These are phyloP conservation scores for Eueides isabella DNA, from an alignment of 1,140 invertebrate species.

Conservation along the genomic window DNA sequence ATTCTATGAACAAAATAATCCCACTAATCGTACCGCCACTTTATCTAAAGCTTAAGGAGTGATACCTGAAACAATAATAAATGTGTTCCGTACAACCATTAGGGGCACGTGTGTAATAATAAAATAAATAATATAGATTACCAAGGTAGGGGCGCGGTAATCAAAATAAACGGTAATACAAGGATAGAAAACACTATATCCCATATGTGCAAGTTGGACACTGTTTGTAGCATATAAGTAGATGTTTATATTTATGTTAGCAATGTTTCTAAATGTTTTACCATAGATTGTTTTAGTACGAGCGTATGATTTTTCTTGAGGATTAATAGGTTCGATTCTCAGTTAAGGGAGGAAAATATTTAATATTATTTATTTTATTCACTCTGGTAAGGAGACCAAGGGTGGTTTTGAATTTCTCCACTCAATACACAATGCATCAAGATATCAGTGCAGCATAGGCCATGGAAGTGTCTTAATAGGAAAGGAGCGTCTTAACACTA, in stretches of 20 bases:
- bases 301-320: too few relatives aligned
- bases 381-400: too few relatives aligned
- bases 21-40: background rate
- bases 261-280: background rate
- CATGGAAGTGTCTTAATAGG: too few relatives aligned
- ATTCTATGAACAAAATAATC: too few relatives aligned
- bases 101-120: slow-evolving; percentile 2
- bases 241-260: background rate
- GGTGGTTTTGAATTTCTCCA: too few relatives aligned
- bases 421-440: too few relatives aligned
- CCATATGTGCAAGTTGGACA: background rate
- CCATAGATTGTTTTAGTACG: background rate
- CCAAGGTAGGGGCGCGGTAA: background rate
- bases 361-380: too few relatives aligned
- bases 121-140: slow-evolving; percentile 13
- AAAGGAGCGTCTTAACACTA: too few relatives aligned
- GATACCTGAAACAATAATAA: slow-evolving; percentile 3
- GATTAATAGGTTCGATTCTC: too few relatives aligned
- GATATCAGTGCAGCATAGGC: too few relatives aligned
- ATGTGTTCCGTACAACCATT: slow-evolving; percentile 2
- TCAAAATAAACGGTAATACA: slow-evolving; percentile 15
- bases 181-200: background rate
- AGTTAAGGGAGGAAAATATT: too few relatives aligned
- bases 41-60: slow-evolving; percentile 6
- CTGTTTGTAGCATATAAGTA: background rate